Base-by-base conservation (phyloP, 2,113 vertebrate species). In the Pollimyrus isidori region DNA sequence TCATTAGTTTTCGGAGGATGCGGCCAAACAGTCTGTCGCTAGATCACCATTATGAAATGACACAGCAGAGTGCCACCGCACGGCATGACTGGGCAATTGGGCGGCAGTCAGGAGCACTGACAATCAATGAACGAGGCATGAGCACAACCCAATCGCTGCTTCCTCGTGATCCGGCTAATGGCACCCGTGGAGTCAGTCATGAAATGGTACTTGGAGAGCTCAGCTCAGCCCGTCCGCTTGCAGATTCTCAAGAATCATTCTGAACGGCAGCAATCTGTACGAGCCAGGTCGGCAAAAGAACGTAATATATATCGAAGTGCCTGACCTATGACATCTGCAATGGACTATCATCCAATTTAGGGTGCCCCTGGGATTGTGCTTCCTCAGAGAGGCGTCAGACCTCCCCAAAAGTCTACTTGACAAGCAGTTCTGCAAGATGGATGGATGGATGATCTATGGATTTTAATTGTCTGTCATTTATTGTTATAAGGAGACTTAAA, bases 1-100 rank as follows among this genome's bases (percentile, higher is more conserved):
- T 95, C 95, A 95, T 95, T 95, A 95, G 94, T 95, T 96, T 96
- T 96, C 94, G 93, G n/a, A n/a, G 62, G 92, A 95, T 93, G 94
- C 91, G 91, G 84, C 90, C 91, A 90, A 92, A 92, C 91, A 91
- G 92, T 94, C 92, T 92, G 93, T 90, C 84, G 13, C 86, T 95
- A 96, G 95, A 92, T 90, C 88, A 92, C 93, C 95, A 90, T 96
- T 94, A 95, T 95, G 84, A 94, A 95, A 92, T 91, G 69, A 91
- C 87, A 87, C 92, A 62, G 92, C 89, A 91, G 94, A 92, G 92
- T 91, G 48, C 3, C 86, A 87, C 65, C 10, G 7, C 45, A 11
- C 19, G 19, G 4, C 10, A 86, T 13, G 11, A 53, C 48, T 17
- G 85, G 85, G 15, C 4, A 35, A 53, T 87, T 35, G 30, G 30